Percentiles rank a stretch among this genome's conserved stretches.
Conservation (phyloP, 2,888 invertebrate genomes). For the Reticulitermes lucifugus region DNA sequence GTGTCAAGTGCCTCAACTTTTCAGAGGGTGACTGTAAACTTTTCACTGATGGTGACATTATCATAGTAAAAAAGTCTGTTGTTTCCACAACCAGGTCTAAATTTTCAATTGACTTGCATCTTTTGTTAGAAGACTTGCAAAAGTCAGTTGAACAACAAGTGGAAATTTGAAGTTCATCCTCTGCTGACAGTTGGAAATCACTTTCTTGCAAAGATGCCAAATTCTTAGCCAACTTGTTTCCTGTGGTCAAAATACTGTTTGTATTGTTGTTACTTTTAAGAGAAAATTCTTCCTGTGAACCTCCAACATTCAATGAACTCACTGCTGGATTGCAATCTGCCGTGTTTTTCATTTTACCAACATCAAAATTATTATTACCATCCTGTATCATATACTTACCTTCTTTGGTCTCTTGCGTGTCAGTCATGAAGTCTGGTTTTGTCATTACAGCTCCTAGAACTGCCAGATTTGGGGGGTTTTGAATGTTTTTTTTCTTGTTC, state of each 20-base stretch:
- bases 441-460: background rate
- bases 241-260: background rate
- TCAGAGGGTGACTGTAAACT: conserved; percentile 74
- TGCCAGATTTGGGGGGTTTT: background rate
- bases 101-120: conserved; percentile 47
- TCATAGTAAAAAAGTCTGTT: conserved; percentile 64
- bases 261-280: background rate
- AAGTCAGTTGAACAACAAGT: background rate
- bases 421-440: background rate
- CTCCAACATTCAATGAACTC: background rate
- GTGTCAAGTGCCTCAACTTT: conserved; percentile 73
- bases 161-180: background rate
- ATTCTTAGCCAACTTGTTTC: background rate
- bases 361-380: background rate
- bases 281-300: background rate
- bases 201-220: background rate
- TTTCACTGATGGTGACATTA: conserved; percentile 66
- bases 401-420: background rate
- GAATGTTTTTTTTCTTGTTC: background rate
- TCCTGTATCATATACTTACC: background rate
- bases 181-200: background rate
- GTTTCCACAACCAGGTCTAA: conserved; percentile 56
- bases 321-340: background rate
- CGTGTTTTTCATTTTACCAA: background rate
- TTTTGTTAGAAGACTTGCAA: conserved; percentile 40